Evolutionary conservation across 2,888 invertebrate species (phyloP), one percentile per base, ranked within the genome.

Genomic region (Eutolmus rufibarbis): DNA sequence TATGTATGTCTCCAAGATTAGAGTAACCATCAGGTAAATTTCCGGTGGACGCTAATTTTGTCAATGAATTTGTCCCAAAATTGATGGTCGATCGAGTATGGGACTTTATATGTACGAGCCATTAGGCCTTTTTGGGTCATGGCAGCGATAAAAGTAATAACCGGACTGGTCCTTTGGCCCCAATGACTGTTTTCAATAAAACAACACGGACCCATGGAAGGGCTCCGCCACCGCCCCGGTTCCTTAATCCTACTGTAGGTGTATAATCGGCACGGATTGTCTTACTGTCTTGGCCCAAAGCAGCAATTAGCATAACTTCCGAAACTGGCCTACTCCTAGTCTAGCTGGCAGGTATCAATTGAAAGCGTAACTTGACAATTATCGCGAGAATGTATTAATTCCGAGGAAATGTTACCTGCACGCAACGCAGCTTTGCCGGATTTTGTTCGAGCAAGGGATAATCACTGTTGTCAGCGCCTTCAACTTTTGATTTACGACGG

Each of bases 361-460:
- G 78, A 78, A 40, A 78, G 40, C 78, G 43, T 43, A 78, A 78
- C 43, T 78, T 78, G 78, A 78, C 37, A 78, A 78, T 78, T 23
- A 78, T 78, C 43, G 14, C 12, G 19, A 43, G 37, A 19, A 78
- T 37, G 43, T 40, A 78, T 40, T 78, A 78, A 40, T 78, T 78
- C 43, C 5, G 40, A 9, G 43, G 40, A 43, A 37, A 78, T 14
- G 23, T 23, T 16, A 78, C 40, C 43, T 40, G 78, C 78, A 78
- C 78, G 78, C 78, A 78, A 78, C 40, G 23, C 23, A 43, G 23
- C 43, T 43, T 43, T 78, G 23, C 40, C 37, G 43, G 23, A 78
- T 43, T 43, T 78, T 23, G 19, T 78, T 78, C 78, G 40, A 66
- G 43, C 37, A 1, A 23, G 78, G 78, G 43, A 43, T 78, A 78